Evolutionary conservation across 2,113 vertebrate genomes (phyloP), one percentile per base, ranked within the genome.

Genomic region (Dicerorhinus sumatrensis): DNA sequence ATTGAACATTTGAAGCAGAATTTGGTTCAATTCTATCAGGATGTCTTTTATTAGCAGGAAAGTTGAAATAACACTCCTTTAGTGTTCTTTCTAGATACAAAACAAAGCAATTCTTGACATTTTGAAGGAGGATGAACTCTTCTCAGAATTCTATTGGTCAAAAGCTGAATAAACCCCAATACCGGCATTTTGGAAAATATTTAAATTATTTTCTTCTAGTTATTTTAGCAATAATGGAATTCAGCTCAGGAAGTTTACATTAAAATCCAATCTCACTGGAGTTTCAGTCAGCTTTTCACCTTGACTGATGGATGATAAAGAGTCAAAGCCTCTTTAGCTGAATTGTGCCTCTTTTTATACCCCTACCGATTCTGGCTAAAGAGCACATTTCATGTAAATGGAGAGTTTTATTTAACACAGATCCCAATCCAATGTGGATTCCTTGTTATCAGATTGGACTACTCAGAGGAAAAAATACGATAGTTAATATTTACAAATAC

Each of bases 151-250:
- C 84, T 96, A 20, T 33, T 70, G 9, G 51, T 96, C 67, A 89
- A 89, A 97, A 98, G 63, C 94, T 96, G 92, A 98, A 62, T 96
- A 97, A 79, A 48, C 87, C 76, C 79, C 65, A 90, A 95, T 89
- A 97, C 48, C 58, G 88, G 89, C 62, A 42, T 98, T 98, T 94
- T 97, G 86, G 58, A 92, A 98, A 98, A 97, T 94, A 98, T 91
- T 97, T 93, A 98, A 98, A 98, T 97, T 27, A 76, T 94, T 98
- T 82, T 89, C 95, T 96, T 96, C 70, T 96, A 98, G 98, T 98
- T 98, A 97, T 98, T 99, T 98, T 97, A 98, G 97, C 98, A 98
- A 98, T 98, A 98, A 98, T 98, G 93, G 94, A 97, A 98, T 99
- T 98, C 91, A 46, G 67, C 96, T 98, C 95, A 98, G 97, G 98